These are phyloP conservation scores for Clostera curtula DNA, from an alignment of 2,888 invertebrate species.

Conservation along the genomic window DNA sequence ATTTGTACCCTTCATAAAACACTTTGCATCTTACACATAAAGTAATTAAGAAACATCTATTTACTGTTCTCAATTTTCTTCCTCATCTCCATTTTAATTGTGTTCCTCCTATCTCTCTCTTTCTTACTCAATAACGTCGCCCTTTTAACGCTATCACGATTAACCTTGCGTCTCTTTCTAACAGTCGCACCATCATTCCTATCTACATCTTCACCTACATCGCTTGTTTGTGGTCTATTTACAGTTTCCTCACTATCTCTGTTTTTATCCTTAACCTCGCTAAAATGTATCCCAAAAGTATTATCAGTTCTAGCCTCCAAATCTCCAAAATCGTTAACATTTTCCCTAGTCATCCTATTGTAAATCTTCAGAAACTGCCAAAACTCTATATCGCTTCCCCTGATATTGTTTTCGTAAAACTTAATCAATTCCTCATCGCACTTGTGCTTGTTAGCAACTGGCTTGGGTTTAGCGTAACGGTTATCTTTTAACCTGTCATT, in stretches of 20 bases:
- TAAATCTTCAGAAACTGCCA: constrained; percentile 63
- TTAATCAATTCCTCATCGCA: constrained; percentile 47
- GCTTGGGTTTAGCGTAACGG: constrained; percentile 38
- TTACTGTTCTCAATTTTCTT: too few relatives aligned
- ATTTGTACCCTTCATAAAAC: too few relatives aligned
- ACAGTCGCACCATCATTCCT: background rate
- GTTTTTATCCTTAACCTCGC: background rate
- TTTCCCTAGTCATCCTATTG: constrained; percentile 50
- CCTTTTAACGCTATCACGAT: too few relatives aligned
- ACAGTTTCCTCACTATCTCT: background rate
- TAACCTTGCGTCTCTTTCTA: too few relatives aligned
- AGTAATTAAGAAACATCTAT: too few relatives aligned
- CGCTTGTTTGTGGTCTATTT: constrained; percentile 1
- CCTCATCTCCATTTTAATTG: too few relatives aligned
- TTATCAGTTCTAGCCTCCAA: constrained; percentile 31
- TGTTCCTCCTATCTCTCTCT: too few relatives aligned
- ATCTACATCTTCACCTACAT: background rate
- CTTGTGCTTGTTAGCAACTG: constrained; percentile 47
- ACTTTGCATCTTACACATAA: too few relatives aligned
- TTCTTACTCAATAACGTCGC: too few relatives aligned
- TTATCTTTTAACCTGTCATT: constrained; percentile 10
- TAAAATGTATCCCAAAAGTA: constrained; percentile 38
- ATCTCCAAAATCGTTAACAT: constrained; percentile 46
- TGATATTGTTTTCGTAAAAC: constrained; percentile 50
- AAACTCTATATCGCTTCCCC: constrained; percentile 54